These are phyloP conservation scores for Aurelia sp. DNA, from an alignment of 30 jellyfish, hydroid and myxozoan genomes.

Conservation along the genomic window DNA sequence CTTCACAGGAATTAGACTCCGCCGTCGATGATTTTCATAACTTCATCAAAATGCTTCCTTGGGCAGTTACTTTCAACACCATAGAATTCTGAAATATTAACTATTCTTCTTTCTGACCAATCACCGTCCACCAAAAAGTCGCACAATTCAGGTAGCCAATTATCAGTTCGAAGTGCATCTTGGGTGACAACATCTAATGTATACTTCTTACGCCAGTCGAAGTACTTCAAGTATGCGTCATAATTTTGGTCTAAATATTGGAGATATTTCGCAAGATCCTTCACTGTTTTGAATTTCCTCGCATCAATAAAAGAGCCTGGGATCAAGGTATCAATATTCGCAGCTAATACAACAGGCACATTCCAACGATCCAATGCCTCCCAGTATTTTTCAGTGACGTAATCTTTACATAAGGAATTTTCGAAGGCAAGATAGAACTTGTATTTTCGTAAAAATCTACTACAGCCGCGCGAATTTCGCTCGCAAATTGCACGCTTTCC, in stretches of 20 bases:
- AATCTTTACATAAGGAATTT: conserved; percentile 72
- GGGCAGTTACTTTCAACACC: conserved; percentile 72
- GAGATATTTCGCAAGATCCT: conserved; percentile 60
- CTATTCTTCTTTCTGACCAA: conserved; percentile 48
- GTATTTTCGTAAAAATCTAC: conserved; percentile 22
- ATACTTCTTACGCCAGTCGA: conserved; percentile 58
- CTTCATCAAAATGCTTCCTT: not conserved
- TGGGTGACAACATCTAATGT: conserved; percentile 32
- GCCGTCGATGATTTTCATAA: not conserved
- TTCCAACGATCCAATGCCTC: conserved; percentile 70
- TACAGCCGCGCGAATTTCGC: conserved; percentile 50
- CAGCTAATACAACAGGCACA: conserved; percentile 84
- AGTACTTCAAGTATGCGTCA: conserved; percentile 55
- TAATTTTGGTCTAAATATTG: conserved; percentile 16
- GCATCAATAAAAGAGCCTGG: conserved; percentile 83
- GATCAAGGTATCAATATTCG: conserved; percentile 58
- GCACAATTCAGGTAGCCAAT: conserved; percentile 67
- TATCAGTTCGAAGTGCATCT: conserved; percentile 74
- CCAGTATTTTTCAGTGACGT: conserved; percentile 88
- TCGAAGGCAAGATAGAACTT: conserved; percentile 82
- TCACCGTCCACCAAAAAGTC: conserved; percentile 53
- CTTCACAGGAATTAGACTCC: not conserved
- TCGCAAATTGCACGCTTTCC: conserved; percentile 43
- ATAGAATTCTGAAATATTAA: conserved; percentile 73
- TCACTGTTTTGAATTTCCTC: conserved; percentile 44